Base-by-base conservation (phyloP, 2,797 vertebrate species). In the Ciconia nigra region DNA sequence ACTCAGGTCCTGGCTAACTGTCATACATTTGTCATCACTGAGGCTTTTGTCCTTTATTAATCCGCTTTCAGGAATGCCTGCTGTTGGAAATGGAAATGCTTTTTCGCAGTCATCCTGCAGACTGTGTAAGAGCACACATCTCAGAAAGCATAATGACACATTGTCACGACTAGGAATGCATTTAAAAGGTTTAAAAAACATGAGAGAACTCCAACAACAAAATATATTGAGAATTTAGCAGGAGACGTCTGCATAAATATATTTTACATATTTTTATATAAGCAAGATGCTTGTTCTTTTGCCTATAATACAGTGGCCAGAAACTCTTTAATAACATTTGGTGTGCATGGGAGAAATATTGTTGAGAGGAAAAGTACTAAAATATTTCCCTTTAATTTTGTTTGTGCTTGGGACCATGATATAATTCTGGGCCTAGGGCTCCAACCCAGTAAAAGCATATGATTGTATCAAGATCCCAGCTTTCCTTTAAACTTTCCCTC, bases 31-130 rank as follows among this genome's bases (percentile, higher is more conserved):
- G 90, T 97, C 90, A 92, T 94, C 29, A 84, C 77, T 67, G 52
- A 95, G 79, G 82, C 55, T 84, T 92, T 93, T 97, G 86, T 92
- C 86, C 78, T 93, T 95, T 85, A 96, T 95, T 96, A 94, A 96
- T 96, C 89, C 15, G 20, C 84, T 96, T 97, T 97, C 95, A 96
- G 91, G 88, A 82, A 81, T 59, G 37, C 52, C 65, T 88, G 90
- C 55, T 93, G 71, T 82, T 92, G 85, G 89, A 97, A 95, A 77
- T 94, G 33, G 52, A 96, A 97, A 94, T 80, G 35, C 15, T 73
- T 96, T 97, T 96, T 78, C 95, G 72, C 57, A 97, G 81, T 90
- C 86, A 63, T 66, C 55, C 62, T 79, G 76, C 70, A 84, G 70
- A 89, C 58, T 94, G 33, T 90, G 51, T 58, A 72, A 90, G 29